phyloP scores from a whole-genome alignment of 1,140 invertebrate species.

The Drosophila virilis region DNA sequence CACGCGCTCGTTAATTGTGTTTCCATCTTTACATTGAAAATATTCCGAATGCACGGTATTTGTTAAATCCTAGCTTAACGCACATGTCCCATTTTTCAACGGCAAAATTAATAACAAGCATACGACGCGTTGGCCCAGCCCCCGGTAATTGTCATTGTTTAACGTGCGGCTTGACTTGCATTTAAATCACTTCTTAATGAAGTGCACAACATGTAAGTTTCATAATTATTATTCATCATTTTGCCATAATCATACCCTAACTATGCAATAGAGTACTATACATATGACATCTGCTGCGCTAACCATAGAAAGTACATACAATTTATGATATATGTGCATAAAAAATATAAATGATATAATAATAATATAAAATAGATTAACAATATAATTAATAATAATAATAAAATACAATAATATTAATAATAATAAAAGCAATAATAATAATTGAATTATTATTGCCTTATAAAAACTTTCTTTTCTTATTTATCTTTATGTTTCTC shows the following conservation, averaged over 20 bases:
- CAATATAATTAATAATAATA: too few relatives aligned
- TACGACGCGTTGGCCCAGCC: conserved; percentile 29
- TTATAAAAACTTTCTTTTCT: too few relatives aligned
- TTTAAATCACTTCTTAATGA: conserved; percentile 68
- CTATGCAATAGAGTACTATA: neutral
- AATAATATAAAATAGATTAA: too few relatives aligned
- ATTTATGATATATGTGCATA: neutral
- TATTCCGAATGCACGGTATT: conserved; percentile 46
- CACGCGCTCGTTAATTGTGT: conserved; percentile 34
- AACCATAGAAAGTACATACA: too few relatives aligned
- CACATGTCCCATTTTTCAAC: conserved; percentile 10
- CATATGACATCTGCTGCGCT: neutral
- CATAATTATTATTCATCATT: conserved; percentile 66
- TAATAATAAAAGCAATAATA: too few relatives aligned
- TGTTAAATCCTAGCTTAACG: conserved; percentile 67
- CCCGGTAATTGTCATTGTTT: conserved; percentile 66
- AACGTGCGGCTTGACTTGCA: conserved; percentile 51
- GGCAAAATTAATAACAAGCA: conserved; percentile 47
- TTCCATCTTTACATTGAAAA: neutral
- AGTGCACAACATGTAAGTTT: conserved; percentile 61
- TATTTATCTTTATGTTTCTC: too few relatives aligned
- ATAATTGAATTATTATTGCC: too few relatives aligned
- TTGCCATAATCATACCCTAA: conserved; percentile 18
- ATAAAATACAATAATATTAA: too few relatives aligned
- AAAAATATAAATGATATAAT: neutral